phyloP scores from a whole-genome alignment of 2,888 invertebrate genomes.

The Drosophila nigricruria region DNA sequence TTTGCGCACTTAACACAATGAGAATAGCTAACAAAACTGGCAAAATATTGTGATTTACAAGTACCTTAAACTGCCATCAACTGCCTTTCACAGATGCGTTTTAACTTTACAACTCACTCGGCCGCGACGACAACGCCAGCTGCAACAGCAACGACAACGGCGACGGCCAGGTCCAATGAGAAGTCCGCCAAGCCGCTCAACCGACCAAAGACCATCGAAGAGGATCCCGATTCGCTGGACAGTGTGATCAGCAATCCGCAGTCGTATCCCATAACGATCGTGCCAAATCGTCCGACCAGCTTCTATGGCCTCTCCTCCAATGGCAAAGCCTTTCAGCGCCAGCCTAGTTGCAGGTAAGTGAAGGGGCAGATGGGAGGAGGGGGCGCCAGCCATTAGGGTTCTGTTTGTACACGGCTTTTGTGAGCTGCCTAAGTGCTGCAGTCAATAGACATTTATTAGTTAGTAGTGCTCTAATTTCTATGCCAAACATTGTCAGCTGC shows the following conservation, averaged over 20 bases:
- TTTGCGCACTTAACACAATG: slow-evolving; percentile 36
- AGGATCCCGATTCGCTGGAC: slow-evolving; percentile 84
- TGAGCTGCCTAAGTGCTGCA: slow-evolving; percentile 39
- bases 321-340: slow-evolving; percentile 82
- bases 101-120: slow-evolving; percentile 64
- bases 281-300: slow-evolving; percentile 84
- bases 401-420: slow-evolving; percentile 35
- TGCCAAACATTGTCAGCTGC: slow-evolving; percentile 42
- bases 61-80: slow-evolving; percentile 15
- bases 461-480: slow-evolving; percentile 61
- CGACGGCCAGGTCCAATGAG: slow-evolving; percentile 39
- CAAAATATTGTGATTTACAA: slow-evolving; percentile 13
- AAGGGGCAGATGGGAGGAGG: neutral
- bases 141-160: slow-evolving; percentile 10
- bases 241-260: slow-evolving; percentile 85
- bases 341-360: slow-evolving; percentile 84
- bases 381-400: slow-evolving; percentile 28
- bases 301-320: slow-evolving; percentile 82
- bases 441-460: slow-evolving; percentile 54
- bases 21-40: slow-evolving; percentile 14
- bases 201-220: slow-evolving; percentile 82
- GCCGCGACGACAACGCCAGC: slow-evolving; percentile 36
- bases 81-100: slow-evolving; percentile 68
- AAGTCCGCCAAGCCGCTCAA: slow-evolving; percentile 61
- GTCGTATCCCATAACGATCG: slow-evolving; percentile 85